Base-by-base conservation (phyloP, 2,797 vertebrate species). In the Sebastes trivittatus region DNA sequence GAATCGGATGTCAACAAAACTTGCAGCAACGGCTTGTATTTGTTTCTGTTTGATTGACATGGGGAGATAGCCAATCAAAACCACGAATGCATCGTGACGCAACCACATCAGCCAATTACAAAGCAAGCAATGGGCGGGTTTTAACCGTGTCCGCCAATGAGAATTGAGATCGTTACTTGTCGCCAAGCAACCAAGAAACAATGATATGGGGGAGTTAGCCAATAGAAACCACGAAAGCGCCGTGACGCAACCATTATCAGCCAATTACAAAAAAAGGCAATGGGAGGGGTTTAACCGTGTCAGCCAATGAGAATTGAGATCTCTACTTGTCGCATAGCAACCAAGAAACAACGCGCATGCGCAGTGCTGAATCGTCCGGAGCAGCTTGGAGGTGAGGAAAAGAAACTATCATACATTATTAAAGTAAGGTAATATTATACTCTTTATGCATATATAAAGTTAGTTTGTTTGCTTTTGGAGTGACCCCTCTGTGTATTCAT, bases 291-390 rank as follows among this genome's bases (percentile, higher is more conserved):
- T 0, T 23, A 23, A 5, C 1, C 0, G 7, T 3, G 11, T 72
- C 7, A 3, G 7, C 89, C 78, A 91, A 92, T 93, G 18, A 42
- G 0, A 42, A 69, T 63, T 67, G 38, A 9, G 49, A 18, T 62
- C 11, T 59, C 66, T 78, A 75, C 58, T 30, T 23, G 94, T 96
- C 25, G 78, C 95, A 69, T n/a, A 84, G 95, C 94, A 95, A 96
- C 96, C 59, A 32, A 13, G 1, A 65, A 20, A 38, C 11, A 22
- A 1, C 0, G 75, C 93, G 95, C 95, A 91, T 88, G 95, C 92
- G 92, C 85, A 78, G 5, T 82, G 13, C 0, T 1, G 7, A 23
- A 1, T 22, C 2, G 1, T 4, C 6, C 1, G 1, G 5, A 2
- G 25, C 18, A 11, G 27, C 6, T 67, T 56, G 10, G 1, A 46